Conservation (phyloP, 1,140 invertebrate species). For the Triops cancriformis region DNA sequence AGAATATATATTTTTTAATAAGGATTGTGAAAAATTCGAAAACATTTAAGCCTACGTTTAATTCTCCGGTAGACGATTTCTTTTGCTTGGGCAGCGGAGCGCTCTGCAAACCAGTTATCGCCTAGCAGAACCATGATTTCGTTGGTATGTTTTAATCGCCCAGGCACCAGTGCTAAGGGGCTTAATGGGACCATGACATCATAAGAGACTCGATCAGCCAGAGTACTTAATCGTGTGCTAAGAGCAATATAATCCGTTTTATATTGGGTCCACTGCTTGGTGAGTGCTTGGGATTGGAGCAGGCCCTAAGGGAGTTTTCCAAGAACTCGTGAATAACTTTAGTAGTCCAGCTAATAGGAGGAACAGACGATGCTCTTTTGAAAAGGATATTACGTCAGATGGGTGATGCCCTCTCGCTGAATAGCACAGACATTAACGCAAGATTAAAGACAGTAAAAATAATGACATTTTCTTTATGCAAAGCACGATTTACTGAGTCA, state of each 20-base stretch:
- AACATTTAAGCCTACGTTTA: constrained; percentile 41
- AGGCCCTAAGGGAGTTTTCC: neutral
- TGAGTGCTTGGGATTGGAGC: constrained; percentile 24
- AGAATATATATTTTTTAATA: neutral
- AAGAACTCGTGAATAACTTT: neutral
- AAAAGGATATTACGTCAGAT: too few relatives aligned
- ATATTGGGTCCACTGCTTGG: constrained; percentile 37
- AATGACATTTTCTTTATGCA: too few relatives aligned
- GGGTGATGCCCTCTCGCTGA: too few relatives aligned
- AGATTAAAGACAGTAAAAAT: too few relatives aligned
- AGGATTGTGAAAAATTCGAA: constrained; percentile 19
- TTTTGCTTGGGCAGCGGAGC: constrained; percentile 53
- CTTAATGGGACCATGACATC: constrained; percentile 55
- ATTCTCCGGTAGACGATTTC: constrained; percentile 53
- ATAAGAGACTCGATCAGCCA: constrained; percentile 38
- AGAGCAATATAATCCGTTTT: constrained; percentile 39
- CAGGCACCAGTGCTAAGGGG: constrained; percentile 55
- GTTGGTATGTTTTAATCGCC: constrained; percentile 60
- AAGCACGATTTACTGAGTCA: too few relatives aligned
- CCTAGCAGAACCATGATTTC: constrained; percentile 58
- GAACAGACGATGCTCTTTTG: neutral
- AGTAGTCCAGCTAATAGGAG: neutral
- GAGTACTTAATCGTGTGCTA: constrained; percentile 37
- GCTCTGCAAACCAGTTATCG: constrained; percentile 61
- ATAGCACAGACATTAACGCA: too few relatives aligned